phyloP scores from a whole-genome alignment of 2,888 invertebrate genomes.

The Drosophila leonis region DNA sequence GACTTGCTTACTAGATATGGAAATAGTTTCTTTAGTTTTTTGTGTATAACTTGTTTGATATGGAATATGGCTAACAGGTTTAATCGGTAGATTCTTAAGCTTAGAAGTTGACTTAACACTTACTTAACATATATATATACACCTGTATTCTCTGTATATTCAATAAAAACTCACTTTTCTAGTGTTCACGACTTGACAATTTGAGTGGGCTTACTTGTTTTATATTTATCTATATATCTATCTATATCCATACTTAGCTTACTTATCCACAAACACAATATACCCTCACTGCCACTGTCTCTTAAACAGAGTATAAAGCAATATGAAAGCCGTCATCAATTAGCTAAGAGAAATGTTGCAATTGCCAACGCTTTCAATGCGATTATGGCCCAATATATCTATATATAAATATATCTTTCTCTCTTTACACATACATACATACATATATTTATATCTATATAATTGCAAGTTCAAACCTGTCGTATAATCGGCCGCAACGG shows the following conservation, averaged over 20 bases:
- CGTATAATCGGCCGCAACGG: slow-evolving; percentile 19
- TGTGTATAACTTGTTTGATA: neutral
- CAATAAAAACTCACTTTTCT: neutral
- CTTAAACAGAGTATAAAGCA: slow-evolving; percentile 17
- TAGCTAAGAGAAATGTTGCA: slow-evolving; percentile 62
- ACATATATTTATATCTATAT: neutral
- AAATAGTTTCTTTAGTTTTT: neutral
- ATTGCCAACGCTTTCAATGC: slow-evolving; percentile 20
- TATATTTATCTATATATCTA: neutral
- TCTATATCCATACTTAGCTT: neutral
- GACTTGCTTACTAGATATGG: neutral
- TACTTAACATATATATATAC: neutral
- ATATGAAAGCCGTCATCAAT: slow-evolving; percentile 56
- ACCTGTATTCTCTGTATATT: neutral
- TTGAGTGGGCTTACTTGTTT: no score
- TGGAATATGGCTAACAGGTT: neutral
- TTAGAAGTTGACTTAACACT: no score
- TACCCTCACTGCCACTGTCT: neutral
- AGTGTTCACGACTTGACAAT: neutral
- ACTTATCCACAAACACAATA: neutral
- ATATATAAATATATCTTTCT: neutral
- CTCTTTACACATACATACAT: no score
- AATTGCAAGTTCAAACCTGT: slow-evolving; percentile 44
- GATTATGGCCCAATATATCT: slow-evolving; percentile 5
- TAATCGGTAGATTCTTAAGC: neutral